Conservation (phyloP, 2,888 invertebrate species). For the Dryobotodes eremita region DNA sequence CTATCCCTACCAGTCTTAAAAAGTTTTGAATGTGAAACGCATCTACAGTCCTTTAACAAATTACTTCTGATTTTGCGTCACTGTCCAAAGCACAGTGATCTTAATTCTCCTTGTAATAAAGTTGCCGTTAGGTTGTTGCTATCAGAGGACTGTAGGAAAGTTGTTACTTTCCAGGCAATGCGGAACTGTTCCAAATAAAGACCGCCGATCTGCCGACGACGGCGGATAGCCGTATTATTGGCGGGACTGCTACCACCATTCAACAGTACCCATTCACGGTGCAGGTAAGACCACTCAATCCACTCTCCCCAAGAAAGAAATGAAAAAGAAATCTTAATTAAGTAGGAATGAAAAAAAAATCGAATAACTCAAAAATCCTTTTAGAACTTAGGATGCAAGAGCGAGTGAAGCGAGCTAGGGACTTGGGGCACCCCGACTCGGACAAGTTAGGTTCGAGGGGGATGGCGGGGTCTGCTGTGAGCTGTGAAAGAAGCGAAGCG, state of each 20-base stretch:
- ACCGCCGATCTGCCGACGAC: constrained; percentile 48
- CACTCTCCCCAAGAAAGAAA: background rate
- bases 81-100: background rate
- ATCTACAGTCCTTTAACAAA: no score
- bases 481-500: no score
- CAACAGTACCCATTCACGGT: constrained; percentile 79
- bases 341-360: background rate
- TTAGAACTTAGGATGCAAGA: no score
- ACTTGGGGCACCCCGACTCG: no score
- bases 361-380: background rate
- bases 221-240: constrained; percentile 76
- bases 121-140: background rate
- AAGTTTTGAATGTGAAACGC: background rate
- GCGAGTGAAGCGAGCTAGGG: no score
- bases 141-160: background rate
- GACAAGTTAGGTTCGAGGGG: no score
- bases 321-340: background rate
- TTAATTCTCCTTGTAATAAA: background rate
- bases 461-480: no score
- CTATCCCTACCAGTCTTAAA: background rate
- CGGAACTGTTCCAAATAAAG: constrained; percentile 51
- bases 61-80: no score
- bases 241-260: constrained; percentile 78
- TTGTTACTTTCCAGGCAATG: constrained; percentile 57
- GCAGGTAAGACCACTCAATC: constrained; percentile 74